Base-by-base conservation (phyloP, 2,113 vertebrate genomes). In the Centropus unirufus region DNA sequence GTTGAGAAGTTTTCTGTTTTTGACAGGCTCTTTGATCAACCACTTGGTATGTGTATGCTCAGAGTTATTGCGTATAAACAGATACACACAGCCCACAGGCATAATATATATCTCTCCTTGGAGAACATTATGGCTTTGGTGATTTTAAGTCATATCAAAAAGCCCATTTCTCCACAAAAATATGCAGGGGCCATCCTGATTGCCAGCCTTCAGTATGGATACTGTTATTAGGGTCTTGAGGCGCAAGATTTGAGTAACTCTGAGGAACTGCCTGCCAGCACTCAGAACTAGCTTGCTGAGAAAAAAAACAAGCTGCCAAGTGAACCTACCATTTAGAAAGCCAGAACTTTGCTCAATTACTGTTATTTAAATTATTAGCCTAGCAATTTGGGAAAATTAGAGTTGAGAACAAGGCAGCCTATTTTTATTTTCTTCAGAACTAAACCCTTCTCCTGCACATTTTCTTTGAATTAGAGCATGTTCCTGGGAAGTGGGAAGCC, bases 361-460 rank as follows among this genome's bases (percentile, higher is more conserved):
- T 95, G 87, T 96, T 91, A 92, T 96, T 96, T 92, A 95, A 95
- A 89, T 94, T 89, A 96, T 90, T 95, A 94, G 77, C 82, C 92
- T 90, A 89, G 57, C 67, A 91, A 72, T 96, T 90, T 83, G 63
- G 73, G 69, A 92, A 94, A 94, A 95, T 92, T 64, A 54, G 59
- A 81, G 77, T 86, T 93, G 94, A 93, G 92, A 90, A 86, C 44
- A 69, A 91, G 81, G 73, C 68, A 93, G 69, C 58, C 80, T 91
- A 92, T 93, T 95, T 93, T 91, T 94, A 76, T 91, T 96, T 92
- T 69, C 74, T 89, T 85, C 79, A 3, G 5, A 57, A 69, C 59
- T 26, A 83, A 75, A 69, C 21, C n/a, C 54, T 68, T 90, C 57
- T 85, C 46, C 54, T 83, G 77, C 5, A 1, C 23, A 16, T 80